Percentiles rank a stretch among this genome's conserved stretches.
Evolutionary conservation across 1,140 invertebrate species (phyloP).

Genomic region (Centruroides vittatus): DNA sequence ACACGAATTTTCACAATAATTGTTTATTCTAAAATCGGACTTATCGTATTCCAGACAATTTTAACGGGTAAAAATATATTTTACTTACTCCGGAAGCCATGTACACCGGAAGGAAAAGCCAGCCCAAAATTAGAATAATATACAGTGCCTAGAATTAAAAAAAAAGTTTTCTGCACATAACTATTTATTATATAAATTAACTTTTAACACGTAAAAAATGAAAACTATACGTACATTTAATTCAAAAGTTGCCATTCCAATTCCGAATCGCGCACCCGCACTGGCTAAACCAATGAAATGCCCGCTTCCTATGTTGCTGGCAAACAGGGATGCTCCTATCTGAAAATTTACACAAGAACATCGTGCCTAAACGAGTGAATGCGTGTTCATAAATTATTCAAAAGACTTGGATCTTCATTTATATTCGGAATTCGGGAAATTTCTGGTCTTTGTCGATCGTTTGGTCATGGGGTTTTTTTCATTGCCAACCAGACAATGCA

Average conservation of each 20-base stretch:
- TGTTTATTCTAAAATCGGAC: too few species aligned
- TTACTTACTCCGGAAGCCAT: slow-evolving; percentile 12
- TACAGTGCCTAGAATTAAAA: slow-evolving; percentile 27
- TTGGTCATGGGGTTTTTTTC: too few species aligned
- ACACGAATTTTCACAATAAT: too few species aligned
- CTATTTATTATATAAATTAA: too few species aligned
- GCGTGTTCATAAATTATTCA: too few species aligned
- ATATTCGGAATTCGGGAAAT: too few species aligned
- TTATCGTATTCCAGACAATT: too few species aligned
- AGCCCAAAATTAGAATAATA: slow-evolving; percentile 32
- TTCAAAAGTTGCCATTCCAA: slow-evolving; percentile 41
- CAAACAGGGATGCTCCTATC: slow-evolving; percentile 44
- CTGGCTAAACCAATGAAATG: slow-evolving; percentile 45
- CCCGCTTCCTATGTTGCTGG: slow-evolving; percentile 43
- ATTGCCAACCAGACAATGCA: too few species aligned
- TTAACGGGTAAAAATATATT: too few species aligned
- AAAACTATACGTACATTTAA: slow-evolving; percentile 33
- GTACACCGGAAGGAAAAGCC: slow-evolving; percentile 36
- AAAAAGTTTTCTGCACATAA: not conserved
- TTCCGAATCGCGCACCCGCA: slow-evolving; percentile 33
- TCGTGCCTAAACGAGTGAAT: too few species aligned
- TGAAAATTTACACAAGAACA: slow-evolving; percentile 13
- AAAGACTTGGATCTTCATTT: too few species aligned
- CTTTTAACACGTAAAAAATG: not conserved
- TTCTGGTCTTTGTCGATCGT: too few species aligned